A percentile compares a stretch with the other conserved stretches of the same genome.
Evolutionary conservation across 2,113 vertebrate species (phyloP).

Genomic region (Panurus biarmicus): DNA sequence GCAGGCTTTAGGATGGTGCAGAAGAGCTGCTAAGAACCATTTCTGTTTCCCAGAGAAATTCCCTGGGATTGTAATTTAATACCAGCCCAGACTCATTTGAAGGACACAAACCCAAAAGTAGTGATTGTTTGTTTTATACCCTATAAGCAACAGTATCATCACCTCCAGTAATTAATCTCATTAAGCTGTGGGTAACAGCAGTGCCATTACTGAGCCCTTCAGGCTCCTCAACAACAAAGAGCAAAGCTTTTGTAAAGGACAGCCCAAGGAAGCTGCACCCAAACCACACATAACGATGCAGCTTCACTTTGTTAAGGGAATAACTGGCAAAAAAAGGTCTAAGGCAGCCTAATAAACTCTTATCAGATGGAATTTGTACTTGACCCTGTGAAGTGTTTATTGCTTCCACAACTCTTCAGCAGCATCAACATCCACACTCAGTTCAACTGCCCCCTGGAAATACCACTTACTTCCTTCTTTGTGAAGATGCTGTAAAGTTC

Average conservation of each 20-base stretch:
- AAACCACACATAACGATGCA: background rate
- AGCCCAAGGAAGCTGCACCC: background rate
- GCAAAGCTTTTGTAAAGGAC: background rate
- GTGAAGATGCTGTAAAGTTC: conserved; percentile 65
- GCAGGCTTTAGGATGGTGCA: background rate
- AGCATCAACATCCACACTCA: background rate
- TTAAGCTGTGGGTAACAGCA: background rate
- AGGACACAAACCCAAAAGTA: background rate
- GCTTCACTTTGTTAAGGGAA: background rate
- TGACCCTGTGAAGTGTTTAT: background rate
- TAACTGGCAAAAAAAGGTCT: background rate
- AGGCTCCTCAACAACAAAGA: background rate
- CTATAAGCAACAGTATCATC: background rate
- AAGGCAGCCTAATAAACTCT: background rate
- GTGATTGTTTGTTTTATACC: background rate
- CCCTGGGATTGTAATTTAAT: rapidly evolving
- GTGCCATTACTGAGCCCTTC: background rate
- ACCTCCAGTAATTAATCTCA: background rate
- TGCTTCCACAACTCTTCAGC: background rate
- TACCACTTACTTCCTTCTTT: conserved; percentile 49
- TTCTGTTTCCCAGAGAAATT: background rate
- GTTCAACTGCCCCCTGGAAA: background rate
- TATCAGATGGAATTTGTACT: background rate
- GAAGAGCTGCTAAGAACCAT: background rate
- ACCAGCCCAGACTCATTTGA: background rate